Percentiles rank a stretch among this genome's conserved stretches.
phyloP scores from a whole-genome alignment of 2,113 vertebrate species.

The Grammomys surdaster region DNA sequence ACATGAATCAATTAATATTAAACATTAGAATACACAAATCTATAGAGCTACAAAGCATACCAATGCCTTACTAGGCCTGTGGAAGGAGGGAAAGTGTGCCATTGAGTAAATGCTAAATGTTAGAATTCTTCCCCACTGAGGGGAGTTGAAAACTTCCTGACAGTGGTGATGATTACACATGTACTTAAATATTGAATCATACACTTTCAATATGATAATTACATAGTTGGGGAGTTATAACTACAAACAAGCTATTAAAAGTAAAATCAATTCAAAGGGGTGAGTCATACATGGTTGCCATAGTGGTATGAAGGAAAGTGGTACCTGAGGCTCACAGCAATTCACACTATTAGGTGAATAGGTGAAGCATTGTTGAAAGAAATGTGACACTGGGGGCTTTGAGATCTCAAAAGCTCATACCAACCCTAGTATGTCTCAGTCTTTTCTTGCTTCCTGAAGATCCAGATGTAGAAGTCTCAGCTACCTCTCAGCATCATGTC shows the following conservation, averaged over 20 bases:
- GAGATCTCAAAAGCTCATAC: not conserved
- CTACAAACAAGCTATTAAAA: not conserved
- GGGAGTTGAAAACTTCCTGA: not conserved
- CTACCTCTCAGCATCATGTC: not conserved
- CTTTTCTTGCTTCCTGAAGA: not conserved
- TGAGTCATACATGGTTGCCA: not conserved
- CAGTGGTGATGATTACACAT: not conserved
- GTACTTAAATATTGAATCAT: not conserved
- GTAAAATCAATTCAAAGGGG: not conserved
- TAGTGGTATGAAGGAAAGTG: not conserved
- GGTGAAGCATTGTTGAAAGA: not conserved
- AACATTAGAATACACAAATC: not conserved
- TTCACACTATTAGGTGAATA: not conserved
- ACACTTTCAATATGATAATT: not conserved
- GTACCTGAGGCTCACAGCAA: not conserved
- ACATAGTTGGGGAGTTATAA: not conserved
- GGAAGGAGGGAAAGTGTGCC: not conserved
- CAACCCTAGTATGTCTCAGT: not conserved
- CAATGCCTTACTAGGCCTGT: not conserved
- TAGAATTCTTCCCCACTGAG: not conserved
- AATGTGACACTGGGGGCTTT: not conserved
- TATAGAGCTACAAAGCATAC: not conserved
- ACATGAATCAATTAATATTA: not conserved
- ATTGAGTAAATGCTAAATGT: not conserved
- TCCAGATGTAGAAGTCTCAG: not conserved